A percentile compares a stretch with the other conserved stretches of the same genome.
phyloP scores from a whole-genome alignment of 2,113 vertebrate genomes.

The Centrocercus urophasianus region DNA sequence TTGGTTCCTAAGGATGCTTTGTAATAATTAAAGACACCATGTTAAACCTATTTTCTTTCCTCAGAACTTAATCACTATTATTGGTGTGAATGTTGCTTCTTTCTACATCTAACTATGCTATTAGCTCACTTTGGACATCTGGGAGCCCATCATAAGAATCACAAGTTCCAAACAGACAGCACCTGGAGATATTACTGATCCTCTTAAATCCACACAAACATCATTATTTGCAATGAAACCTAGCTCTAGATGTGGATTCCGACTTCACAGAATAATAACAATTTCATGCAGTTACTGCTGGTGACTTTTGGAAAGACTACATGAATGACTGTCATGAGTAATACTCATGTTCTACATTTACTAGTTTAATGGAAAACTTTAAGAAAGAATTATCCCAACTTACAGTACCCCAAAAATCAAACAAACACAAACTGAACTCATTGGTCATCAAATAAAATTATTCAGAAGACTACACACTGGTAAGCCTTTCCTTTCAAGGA shows the following conservation, averaged over 20 bases:
- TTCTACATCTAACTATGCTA: background rate
- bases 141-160: background rate
- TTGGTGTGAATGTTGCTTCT: background rate
- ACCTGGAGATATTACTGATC: background rate
- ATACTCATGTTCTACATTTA: background rate
- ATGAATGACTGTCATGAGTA: fast-evolving
- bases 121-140: background rate
- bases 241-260: background rate
- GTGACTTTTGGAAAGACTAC: background rate
- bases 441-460: background rate
- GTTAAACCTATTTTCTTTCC: background rate
- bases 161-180: background rate
- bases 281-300: background rate
- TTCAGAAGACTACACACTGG: background rate
- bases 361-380: background rate
- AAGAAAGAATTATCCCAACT: background rate
- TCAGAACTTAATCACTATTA: background rate
- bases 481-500: background rate
- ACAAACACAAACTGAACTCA: background rate
- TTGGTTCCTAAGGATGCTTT: background rate
- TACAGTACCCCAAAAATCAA: background rate
- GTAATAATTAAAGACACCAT: background rate
- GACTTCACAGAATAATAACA: background rate
- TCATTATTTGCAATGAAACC: background rate
- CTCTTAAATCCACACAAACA: background rate